Conservation (phyloP, 2,888 invertebrate genomes). For the Acronicta aceris region DNA sequence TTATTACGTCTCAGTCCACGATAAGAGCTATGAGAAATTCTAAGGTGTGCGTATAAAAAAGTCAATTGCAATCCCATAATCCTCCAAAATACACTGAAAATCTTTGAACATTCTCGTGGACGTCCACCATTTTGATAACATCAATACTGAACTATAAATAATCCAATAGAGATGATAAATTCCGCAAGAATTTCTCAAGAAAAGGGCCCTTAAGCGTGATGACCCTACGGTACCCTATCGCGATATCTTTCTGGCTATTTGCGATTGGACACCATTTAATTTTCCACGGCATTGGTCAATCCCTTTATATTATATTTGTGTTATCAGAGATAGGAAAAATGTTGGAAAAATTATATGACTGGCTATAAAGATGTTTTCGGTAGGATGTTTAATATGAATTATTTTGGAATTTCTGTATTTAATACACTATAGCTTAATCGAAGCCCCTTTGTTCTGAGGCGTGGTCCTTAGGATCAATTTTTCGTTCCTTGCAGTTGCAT, state of each 20-base stretch:
- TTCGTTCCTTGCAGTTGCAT: background rate
- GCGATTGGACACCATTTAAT: conserved; percentile 64
- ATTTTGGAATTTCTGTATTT: too few species aligned
- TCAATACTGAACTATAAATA: conserved; percentile 44
- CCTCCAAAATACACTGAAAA: conserved; percentile 21
- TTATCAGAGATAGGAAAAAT: conserved; percentile 47
- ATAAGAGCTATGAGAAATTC: background rate
- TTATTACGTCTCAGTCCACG: too few species aligned
- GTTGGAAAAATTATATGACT: conserved; percentile 42
- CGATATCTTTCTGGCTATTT: conserved; percentile 61
- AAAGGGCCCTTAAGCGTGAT: conserved; percentile 49
- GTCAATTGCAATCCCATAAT: conserved; percentile 20
- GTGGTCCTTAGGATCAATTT: background rate
- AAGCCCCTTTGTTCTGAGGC: background rate
- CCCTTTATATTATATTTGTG: conserved; percentile 57
- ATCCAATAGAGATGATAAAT: conserved; percentile 57
- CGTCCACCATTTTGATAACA: conserved; percentile 35
- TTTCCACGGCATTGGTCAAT: conserved; percentile 66
- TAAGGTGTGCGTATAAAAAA: background rate
- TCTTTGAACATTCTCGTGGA: conserved; percentile 16
- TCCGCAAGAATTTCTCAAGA: conserved; percentile 42
- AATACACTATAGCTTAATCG: too few species aligned
- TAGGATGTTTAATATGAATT: conserved; percentile 8
- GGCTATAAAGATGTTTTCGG: conserved; percentile 32
- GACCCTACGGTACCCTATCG: conserved; percentile 53